A percentile compares a stretch with the other conserved stretches of the same genome.
These are phyloP conservation scores for Rotaria macrura DNA, from an alignment of 2,888 invertebrate genomes.

Conservation along the genomic window DNA sequence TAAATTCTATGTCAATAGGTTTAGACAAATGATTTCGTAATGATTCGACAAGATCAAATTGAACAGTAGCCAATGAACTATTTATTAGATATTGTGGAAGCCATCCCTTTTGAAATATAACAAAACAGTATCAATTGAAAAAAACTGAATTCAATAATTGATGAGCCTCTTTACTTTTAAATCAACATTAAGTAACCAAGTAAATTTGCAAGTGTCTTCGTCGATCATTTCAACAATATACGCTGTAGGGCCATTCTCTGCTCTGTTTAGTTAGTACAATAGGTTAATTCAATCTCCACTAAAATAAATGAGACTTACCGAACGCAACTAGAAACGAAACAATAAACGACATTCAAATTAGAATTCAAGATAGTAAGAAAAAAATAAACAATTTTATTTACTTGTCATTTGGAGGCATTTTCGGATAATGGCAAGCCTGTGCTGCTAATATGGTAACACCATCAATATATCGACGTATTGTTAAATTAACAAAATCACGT, in stretches of 20 bases:
- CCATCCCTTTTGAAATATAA: too few species aligned
- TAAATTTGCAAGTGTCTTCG: slow-evolving; percentile 19
- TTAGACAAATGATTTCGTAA: too few species aligned
- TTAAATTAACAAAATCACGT: slow-evolving; percentile 11
- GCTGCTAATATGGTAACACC: not conserved
- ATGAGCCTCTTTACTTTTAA: slow-evolving; percentile 2
- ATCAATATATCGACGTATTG: not conserved
- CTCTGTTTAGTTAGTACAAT: not conserved
- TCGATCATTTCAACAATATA: slow-evolving; percentile 22
- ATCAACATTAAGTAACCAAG: slow-evolving; percentile 29
- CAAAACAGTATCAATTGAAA: not conserved
- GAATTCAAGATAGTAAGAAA: not conserved
- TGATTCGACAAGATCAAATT: too few species aligned
- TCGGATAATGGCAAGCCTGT: not conserved
- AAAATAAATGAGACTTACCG: not conserved
- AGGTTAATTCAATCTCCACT: not conserved
- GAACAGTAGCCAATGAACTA: too few species aligned
- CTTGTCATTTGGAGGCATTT: not conserved
- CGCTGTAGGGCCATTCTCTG: slow-evolving; percentile 28
- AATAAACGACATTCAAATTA: not conserved
- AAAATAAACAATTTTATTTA: not conserved
- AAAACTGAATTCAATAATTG: too few species aligned
- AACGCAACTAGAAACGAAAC: not conserved
- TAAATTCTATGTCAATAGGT: too few species aligned
- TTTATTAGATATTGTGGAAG: too few species aligned